Conservation (phyloP, 2,888 invertebrate genomes). For the Limnephilus rhombicus region DNA sequence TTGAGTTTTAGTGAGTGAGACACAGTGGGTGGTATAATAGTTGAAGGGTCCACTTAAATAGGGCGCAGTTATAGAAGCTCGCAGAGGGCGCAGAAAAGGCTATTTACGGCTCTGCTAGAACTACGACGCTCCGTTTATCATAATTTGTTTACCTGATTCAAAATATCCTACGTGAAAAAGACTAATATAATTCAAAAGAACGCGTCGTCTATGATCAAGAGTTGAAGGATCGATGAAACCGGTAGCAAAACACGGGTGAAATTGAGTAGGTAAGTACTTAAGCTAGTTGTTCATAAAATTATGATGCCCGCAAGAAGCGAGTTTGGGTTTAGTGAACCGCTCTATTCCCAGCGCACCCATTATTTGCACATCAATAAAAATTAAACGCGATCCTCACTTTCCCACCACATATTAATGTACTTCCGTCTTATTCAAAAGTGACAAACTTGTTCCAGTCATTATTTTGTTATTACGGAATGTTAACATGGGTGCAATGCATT, state of each 20-base stretch:
- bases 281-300: not conserved
- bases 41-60: too few species aligned
- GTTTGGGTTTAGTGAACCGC: not conserved
- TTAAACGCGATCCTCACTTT: not conserved
- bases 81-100: too few species aligned
- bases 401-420: not conserved
- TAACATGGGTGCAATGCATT: too few species aligned
- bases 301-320: not conserved
- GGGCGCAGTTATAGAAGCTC: too few species aligned
- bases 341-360: not conserved
- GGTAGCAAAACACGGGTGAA: not conserved
- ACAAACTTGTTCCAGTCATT: not conserved
- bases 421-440: not conserved
- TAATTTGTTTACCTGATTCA: too few species aligned
- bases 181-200: not conserved
- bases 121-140: too few species aligned
- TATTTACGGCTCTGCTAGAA: too few species aligned
- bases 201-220: not conserved
- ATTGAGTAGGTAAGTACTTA: not conserved
- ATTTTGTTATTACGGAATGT: too few species aligned
- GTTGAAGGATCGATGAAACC: not conserved
- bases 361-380: not conserved
- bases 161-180: too few species aligned
- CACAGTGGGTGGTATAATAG: too few species aligned
- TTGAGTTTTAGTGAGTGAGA: too few species aligned